These are phyloP conservation scores for Trichopoda pennipes DNA, from an alignment of 2,888 invertebrate species.

Conservation along the genomic window DNA sequence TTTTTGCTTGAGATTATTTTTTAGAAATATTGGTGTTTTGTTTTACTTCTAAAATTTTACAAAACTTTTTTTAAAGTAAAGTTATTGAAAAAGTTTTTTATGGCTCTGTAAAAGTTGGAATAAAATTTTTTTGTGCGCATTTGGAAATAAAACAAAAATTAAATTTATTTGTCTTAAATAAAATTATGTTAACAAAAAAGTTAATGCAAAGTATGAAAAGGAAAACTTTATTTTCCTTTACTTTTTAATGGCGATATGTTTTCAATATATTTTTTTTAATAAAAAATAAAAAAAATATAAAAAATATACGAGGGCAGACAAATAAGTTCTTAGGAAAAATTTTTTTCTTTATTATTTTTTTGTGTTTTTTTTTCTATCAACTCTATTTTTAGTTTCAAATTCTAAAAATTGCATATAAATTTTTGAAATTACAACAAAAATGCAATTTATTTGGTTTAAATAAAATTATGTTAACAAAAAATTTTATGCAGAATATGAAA, in stretches of 20 bases:
- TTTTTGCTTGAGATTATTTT: background rate
- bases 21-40: background rate
- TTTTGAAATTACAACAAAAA: slow-evolving; percentile 20
- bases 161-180: slow-evolving; percentile 54
- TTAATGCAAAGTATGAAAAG: background rate
- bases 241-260: slow-evolving; percentile 37
- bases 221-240: slow-evolving; percentile 8
- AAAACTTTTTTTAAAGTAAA: slow-evolving; percentile 52
- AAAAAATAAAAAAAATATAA: background rate
- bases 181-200: slow-evolving; percentile 35
- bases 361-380: too few relatives aligned
- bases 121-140: background rate
- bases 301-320: too few relatives aligned
- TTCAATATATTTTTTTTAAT: slow-evolving; percentile 11
- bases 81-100: slow-evolving; percentile 65
- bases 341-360: too few relatives aligned
- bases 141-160: slow-evolving; percentile 29
- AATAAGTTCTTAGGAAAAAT: too few relatives aligned
- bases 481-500: slow-evolving; percentile 10
- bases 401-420: too few relatives aligned
- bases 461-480: slow-evolving; percentile 33
- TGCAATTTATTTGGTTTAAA: slow-evolving; percentile 51
- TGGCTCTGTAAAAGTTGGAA: slow-evolving; percentile 11
- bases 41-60: background rate
- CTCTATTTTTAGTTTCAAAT: too few relatives aligned